These are phyloP conservation scores for Spodoptera frugiperda DNA, from an alignment of 1,140 invertebrate genomes.

Conservation along the genomic window DNA sequence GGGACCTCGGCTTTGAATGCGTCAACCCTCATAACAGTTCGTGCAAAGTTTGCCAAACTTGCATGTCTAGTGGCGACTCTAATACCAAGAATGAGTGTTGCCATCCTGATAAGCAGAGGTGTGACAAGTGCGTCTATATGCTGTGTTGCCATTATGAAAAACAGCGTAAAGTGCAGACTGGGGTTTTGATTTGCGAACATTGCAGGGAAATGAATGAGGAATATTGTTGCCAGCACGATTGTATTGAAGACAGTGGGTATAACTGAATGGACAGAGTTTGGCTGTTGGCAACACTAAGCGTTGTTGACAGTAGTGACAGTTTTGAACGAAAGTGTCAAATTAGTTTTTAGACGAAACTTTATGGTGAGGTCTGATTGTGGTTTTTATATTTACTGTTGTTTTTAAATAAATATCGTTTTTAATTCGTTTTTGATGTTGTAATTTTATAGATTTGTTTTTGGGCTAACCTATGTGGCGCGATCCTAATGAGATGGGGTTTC, in stretches of 20 bases:
- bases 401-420: constrained; percentile 5
- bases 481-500: no score
- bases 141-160: constrained; percentile 63
- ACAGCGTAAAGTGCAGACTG: constrained; percentile 41
- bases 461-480: no score
- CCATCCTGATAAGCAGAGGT: constrained; percentile 48
- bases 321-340: background rate
- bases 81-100: constrained; percentile 54
- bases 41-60: constrained; percentile 64
- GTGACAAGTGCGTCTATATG: constrained; percentile 56
- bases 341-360: background rate
- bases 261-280: background rate
- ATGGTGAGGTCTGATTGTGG: background rate
- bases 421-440: no score
- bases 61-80: constrained; percentile 74
- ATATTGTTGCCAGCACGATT: background rate
- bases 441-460: no score
- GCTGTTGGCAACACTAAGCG: no score
- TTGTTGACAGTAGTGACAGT: background rate
- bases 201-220: constrained; percentile 41
- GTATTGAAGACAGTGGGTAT: constrained; percentile 6
- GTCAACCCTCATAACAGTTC: background rate
- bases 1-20: background rate
- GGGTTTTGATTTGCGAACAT: constrained; percentile 49
- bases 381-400: constrained; percentile 10